Percentiles rank a stretch among this genome's conserved stretches.
Conservation (phyloP, 2,888 invertebrate genomes). For the Theristus sp. region DNA sequence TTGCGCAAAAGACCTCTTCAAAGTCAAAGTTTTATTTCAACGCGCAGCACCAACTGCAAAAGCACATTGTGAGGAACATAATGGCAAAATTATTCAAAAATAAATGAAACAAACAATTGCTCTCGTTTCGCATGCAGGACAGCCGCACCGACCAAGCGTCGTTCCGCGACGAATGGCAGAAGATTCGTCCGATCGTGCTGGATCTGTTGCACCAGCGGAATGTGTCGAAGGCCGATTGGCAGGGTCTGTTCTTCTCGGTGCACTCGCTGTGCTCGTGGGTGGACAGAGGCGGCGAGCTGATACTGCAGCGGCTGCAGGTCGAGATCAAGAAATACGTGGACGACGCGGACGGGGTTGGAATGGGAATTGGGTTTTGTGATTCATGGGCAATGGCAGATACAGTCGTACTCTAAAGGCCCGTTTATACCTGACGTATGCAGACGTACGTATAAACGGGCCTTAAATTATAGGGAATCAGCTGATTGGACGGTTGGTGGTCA, state of each 20-base stretch:
- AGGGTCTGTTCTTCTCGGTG: slow-evolving; percentile 69
- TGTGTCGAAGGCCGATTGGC: slow-evolving; percentile 83
- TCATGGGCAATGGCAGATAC: neutral
- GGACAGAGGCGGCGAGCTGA: slow-evolving; percentile 62
- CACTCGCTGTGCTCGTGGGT: slow-evolving; percentile 93
- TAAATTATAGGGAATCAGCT: too few relatives aligned
- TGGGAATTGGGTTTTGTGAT: too few relatives aligned
- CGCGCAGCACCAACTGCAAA: too few relatives aligned
- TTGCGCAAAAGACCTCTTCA: too few relatives aligned
- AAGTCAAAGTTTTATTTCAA: too few relatives aligned
- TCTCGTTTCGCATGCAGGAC: neutral
- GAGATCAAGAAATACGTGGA: slow-evolving; percentile 35
- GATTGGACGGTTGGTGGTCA: too few relatives aligned
- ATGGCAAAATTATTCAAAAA: too few relatives aligned
- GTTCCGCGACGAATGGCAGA: slow-evolving; percentile 91
- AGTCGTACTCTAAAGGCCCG: too few relatives aligned
- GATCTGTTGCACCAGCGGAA: slow-evolving; percentile 79
- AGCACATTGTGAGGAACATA: too few relatives aligned
- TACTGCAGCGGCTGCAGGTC: slow-evolving; percentile 67
- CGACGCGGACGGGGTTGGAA: neutral
- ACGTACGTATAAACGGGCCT: too few relatives aligned
- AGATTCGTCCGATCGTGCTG: slow-evolving; percentile 75
- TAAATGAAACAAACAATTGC: too few relatives aligned
- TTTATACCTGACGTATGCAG: too few relatives aligned
- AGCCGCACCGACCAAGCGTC: neutral